Base-by-base conservation (phyloP, 2,113 vertebrate genomes). In the Baryphthengus martii region DNA sequence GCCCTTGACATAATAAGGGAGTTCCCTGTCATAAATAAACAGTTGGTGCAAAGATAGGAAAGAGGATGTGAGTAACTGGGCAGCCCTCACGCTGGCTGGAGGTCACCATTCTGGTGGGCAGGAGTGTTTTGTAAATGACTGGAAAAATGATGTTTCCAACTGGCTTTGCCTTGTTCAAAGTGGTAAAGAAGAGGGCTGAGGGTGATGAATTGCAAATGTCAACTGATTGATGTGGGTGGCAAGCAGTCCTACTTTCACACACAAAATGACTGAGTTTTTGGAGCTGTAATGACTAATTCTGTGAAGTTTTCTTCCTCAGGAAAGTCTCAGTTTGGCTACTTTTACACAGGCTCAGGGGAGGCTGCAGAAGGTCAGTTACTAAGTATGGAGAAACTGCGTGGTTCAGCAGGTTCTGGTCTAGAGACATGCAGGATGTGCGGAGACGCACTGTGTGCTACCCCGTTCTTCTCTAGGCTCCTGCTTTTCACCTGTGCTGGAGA, bases 61-160 rank as follows among this genome's bases (percentile, higher is more conserved):
- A 73, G 76, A 96, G 91, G 83, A 65, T 93, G 82, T 88, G 91
- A 87, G 53, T 55, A 50, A 86, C 47, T 10, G 35, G 44, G 44
- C 72, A 93, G 53, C 39, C 52, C 39, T 79, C 1, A 0, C 53
- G 66, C 24, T 58, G 87, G 29, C 71, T 79, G 58, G 62, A 89
- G 62, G 75, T 72, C 80, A 68, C 40, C 0, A 0, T 1, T 63
- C 40, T 15, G 18, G 28, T 82, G 83, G 35, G 1, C 35, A 55
- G 83, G 26, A n/a, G 3, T 80, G 65, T 17, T 81, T 66, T 89
- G 55, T 49, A 42, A 79, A 45, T 70, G 29, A 53, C 70, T 71
- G 85, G 73, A 87, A 91, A 91, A 91, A 77, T 49, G 31, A 6
- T 59, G 47, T 86, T 92, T 66, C n/a, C 65, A 70, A 40, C 76